Evolutionary conservation across 2,888 invertebrate species (phyloP).

Genomic region (Aleiodes leptofemur): DNA sequence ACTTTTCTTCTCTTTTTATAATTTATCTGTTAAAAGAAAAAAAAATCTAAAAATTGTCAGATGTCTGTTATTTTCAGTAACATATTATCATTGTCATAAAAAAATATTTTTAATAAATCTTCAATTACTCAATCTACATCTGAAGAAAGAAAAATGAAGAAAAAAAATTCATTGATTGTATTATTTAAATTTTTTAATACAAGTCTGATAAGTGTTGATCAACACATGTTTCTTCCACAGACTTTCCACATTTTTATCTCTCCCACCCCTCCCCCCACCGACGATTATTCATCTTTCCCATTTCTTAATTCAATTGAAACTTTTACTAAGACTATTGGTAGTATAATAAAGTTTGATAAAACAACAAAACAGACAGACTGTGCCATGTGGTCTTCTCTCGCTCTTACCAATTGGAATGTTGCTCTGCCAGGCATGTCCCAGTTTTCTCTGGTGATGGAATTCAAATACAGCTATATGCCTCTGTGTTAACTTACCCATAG

Average conservation of each 20-base stretch:
- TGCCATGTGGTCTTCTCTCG: conserved; percentile 13
- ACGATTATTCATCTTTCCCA: not conserved
- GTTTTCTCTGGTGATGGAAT: conserved; percentile 68
- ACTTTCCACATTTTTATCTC: conserved; percentile 12
- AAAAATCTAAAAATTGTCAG: too few relatives aligned
- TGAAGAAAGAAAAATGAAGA: too few relatives aligned
- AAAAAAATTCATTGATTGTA: too few relatives aligned
- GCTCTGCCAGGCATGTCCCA: conserved; percentile 63
- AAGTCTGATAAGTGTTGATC: too few relatives aligned
- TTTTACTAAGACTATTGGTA: conserved; percentile 24
- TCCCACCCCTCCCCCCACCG: too few relatives aligned
- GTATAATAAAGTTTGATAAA: conserved; percentile 1
- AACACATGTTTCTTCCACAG: not conserved
- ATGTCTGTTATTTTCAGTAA: too few relatives aligned
- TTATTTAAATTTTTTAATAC: too few relatives aligned
- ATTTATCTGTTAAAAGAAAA: too few relatives aligned
- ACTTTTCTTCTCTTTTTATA: too few relatives aligned
- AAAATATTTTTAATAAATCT: too few relatives aligned
- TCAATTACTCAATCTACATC: too few relatives aligned
- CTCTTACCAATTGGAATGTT: conserved; percentile 57
- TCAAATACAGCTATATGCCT: conserved; percentile 58
- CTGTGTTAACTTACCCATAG: not conserved
- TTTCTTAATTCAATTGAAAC: not conserved
- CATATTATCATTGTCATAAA: too few relatives aligned
- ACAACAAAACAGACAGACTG: not conserved